Percentiles rank a stretch among this genome's conserved stretches.
Evolutionary conservation across 2,113 vertebrate species (phyloP).

Genomic region (human (Homo sapiens)): GRCh38 chr4:97332501-97333000

Average conservation of each 20-base stretch:
- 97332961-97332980: not conserved
- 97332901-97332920: not conserved
- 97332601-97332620: not conserved
- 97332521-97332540: not conserved
- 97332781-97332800: not conserved
- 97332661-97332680: not conserved
- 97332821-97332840: not conserved
- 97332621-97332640: not conserved
- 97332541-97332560: not conserved
- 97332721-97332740: not conserved
- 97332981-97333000: not conserved
- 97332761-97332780: fast-evolving
- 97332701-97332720: not conserved
- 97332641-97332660: not conserved
- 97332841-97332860: not conserved
- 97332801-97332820: not conserved
- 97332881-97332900: not conserved
- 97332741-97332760: not conserved
- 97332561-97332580: not conserved
- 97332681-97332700: not conserved
- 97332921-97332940: not conserved
- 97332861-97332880: not conserved
- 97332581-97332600: not conserved
- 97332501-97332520: not conserved
- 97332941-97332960: not conserved